Evolutionary conservation across 2,888 invertebrate genomes (phyloP).

Genomic region (Campaea margaritaria): DNA sequence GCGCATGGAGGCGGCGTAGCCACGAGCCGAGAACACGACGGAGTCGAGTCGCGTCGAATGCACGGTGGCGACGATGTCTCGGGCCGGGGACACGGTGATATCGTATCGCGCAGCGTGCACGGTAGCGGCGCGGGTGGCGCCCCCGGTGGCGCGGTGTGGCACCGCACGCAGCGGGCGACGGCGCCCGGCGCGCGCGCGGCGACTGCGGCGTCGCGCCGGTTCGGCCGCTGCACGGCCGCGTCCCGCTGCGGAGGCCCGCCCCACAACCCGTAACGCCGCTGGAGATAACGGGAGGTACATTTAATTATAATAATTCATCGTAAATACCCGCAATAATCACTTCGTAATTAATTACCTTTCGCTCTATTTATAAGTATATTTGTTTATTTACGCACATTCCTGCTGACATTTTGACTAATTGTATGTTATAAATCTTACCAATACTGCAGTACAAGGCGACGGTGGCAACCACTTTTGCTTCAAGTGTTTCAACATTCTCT

Average conservation of each 20-base stretch:
- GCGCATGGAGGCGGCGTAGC: constrained; percentile 18
- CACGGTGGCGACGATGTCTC: too few relatives aligned
- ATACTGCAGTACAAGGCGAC: constrained; percentile 28
- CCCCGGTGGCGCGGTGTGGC: too few relatives aligned
- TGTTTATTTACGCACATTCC: too few relatives aligned
- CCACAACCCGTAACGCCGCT: constrained; percentile 4
- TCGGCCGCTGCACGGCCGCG: constrained; percentile 46
- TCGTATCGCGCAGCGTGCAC: too few relatives aligned
- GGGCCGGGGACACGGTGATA: too few relatives aligned
- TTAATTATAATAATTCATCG: too few relatives aligned
- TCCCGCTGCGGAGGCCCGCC: constrained; percentile 38
- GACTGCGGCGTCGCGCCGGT: constrained; percentile 39
- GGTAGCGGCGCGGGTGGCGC: too few relatives aligned
- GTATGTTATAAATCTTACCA: constrained; percentile 39
- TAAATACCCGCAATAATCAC: too few relatives aligned
- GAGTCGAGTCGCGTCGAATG: too few relatives aligned
- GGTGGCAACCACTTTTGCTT: constrained; percentile 45
- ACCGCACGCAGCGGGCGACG: constrained; percentile 17
- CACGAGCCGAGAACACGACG: neutral
- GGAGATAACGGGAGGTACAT: neutral
- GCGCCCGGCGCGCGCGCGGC: constrained; percentile 21
- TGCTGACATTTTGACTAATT: too few relatives aligned
- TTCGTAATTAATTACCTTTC: too few relatives aligned
- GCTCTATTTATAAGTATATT: too few relatives aligned
- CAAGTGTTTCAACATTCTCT: constrained; percentile 50